Evolutionary conservation across 2,888 invertebrate genomes (phyloP).

Genomic region (Latheticus oryzae): DNA sequence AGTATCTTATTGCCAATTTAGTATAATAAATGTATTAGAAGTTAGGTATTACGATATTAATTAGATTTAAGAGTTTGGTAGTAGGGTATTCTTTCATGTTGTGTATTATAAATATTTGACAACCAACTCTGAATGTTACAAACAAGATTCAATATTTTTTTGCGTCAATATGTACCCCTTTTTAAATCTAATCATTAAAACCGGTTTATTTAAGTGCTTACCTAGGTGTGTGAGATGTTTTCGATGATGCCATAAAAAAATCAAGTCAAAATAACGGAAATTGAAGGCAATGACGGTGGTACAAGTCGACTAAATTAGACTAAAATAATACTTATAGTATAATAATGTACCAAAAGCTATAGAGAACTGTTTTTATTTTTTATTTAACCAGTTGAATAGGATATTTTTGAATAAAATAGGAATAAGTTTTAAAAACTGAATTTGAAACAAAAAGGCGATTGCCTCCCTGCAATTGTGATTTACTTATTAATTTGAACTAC

Average conservation of each 20-base stretch:
- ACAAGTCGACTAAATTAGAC: slow-evolving; percentile 55
- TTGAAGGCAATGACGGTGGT: slow-evolving; percentile 52
- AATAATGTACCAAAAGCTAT: slow-evolving; percentile 58
- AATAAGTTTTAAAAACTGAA: slow-evolving; percentile 46
- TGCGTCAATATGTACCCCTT: slow-evolving; percentile 29
- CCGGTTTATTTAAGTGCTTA: slow-evolving; percentile 41
- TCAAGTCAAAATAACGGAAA: slow-evolving; percentile 41
- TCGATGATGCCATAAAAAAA: slow-evolving; percentile 45
- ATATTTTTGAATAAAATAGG: slow-evolving; percentile 57
- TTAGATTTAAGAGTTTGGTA: slow-evolving; percentile 65
- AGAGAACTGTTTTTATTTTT: slow-evolving; percentile 59
- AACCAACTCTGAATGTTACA: slow-evolving; percentile 57
- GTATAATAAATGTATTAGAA: slow-evolving; percentile 59
- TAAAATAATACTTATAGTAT: slow-evolving; percentile 51
- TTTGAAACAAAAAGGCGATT: slow-evolving; percentile 43
- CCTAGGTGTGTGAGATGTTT: slow-evolving; percentile 45
- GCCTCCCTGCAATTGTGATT: slow-evolving; percentile 60
- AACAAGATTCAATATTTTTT: slow-evolving; percentile 19
- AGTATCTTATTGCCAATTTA: slow-evolving; percentile 66
- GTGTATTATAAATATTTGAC: slow-evolving; percentile 57
- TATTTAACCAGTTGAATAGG: slow-evolving; percentile 54
- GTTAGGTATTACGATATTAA: slow-evolving; percentile 63
- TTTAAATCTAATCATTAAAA: slow-evolving; percentile 15
- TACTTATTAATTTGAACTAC: slow-evolving; percentile 58
- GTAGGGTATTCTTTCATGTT: slow-evolving; percentile 62